These are phyloP conservation scores for Galleria mellonella DNA, from an alignment of 1,140 invertebrate species.

Conservation along the genomic window DNA sequence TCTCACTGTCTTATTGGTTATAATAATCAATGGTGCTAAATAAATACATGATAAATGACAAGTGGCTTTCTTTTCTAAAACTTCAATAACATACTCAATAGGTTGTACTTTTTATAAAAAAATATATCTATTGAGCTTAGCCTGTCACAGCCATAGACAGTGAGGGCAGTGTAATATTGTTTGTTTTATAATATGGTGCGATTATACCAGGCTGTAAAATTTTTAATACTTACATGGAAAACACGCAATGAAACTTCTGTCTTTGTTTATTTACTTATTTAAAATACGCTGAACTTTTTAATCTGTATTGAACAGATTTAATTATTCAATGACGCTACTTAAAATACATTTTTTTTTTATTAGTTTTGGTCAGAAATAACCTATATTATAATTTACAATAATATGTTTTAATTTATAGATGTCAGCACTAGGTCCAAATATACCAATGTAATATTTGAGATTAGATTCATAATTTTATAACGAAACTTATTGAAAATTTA, in stretches of 20 bases:
- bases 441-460: too few relatives aligned
- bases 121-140: not conserved
- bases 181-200: not conserved
- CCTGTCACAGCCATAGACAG: constrained; percentile 25
- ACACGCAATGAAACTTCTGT: constrained; percentile 5
- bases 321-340: too few relatives aligned
- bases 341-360: too few relatives aligned
- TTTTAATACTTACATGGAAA: constrained; percentile 2
- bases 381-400: too few relatives aligned
- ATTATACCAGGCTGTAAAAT: not conserved
- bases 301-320: too few relatives aligned
- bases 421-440: too few relatives aligned
- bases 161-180: constrained; percentile 34
- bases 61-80: constrained; percentile 10
- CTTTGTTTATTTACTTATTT: constrained; percentile 2
- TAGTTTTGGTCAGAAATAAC: too few relatives aligned
- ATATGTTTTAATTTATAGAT: too few relatives aligned
- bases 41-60: constrained; percentile 9
- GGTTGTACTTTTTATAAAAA: constrained; percentile 20
- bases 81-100: constrained; percentile 10
- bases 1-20: constrained; percentile 53
- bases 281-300: too few relatives aligned
- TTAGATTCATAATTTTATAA: too few relatives aligned
- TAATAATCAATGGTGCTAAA: constrained; percentile 45
- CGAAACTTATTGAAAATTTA: too few relatives aligned